Evolutionary conservation across 2,113 vertebrate genomes (phyloP).

Genomic region (Pavo muticus): DNA sequence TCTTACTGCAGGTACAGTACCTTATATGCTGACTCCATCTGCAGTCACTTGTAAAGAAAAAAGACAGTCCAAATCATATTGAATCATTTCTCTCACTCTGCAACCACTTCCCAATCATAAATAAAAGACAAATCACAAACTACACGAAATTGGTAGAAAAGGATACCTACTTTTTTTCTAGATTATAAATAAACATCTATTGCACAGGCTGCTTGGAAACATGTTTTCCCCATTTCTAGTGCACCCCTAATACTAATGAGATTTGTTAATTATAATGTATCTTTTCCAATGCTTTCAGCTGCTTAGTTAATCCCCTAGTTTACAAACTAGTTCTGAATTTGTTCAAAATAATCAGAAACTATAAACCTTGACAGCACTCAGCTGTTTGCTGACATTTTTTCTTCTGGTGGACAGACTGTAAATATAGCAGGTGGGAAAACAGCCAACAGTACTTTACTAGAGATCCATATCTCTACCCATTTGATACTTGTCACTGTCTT

Average conservation of each 20-base stretch:
- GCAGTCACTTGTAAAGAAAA: not conserved
- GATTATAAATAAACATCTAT: not conserved
- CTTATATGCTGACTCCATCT: not conserved
- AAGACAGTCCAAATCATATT: not conserved
- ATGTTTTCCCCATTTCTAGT: not conserved
- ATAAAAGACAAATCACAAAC: not conserved
- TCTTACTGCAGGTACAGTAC: not conserved
- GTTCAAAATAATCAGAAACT: constrained; percentile 22
- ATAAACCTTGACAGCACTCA: constrained; percentile 42
- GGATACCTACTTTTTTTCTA: not conserved
- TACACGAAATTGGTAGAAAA: not conserved
- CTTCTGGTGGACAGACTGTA: constrained; percentile 1
- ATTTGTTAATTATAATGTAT: not conserved
- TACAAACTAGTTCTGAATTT: not conserved
- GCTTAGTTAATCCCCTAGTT: constrained; percentile 10
- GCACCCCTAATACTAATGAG: not conserved
- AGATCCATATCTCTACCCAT: not conserved
- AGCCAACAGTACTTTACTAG: not conserved
- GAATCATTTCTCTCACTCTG: not conserved
- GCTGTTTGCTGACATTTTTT: not conserved
- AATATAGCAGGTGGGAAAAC: not conserved
- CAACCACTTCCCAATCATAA: not conserved
- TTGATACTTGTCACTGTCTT: constrained; percentile 17
- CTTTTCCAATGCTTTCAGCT: not conserved
- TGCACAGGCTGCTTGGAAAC: not conserved